Evolutionary conservation across 2,888 invertebrate species (phyloP).

Genomic region (Pecten maximus): DNA sequence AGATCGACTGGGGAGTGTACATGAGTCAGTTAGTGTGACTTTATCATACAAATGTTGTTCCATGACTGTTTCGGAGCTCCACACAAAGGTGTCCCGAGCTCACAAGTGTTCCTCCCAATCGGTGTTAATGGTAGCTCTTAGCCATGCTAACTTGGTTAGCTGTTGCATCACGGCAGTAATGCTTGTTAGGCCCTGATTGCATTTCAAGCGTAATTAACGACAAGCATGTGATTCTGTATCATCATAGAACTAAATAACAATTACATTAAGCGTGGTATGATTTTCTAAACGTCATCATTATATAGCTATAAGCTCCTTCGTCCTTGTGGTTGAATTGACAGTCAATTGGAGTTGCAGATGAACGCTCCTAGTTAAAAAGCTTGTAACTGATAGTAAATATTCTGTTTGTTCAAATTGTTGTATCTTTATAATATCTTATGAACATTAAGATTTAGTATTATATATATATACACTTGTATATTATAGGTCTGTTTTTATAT

Average conservation of each 20-base stretch:
- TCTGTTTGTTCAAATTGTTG: neutral
- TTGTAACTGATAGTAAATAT: neutral
- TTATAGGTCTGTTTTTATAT: too few species aligned
- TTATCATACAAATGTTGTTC: constrained; percentile 23
- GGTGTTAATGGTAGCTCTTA: constrained; percentile 6
- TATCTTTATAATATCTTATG: too few species aligned
- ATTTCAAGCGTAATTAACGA: constrained; percentile 16
- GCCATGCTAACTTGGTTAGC: neutral
- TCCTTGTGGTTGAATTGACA: neutral
- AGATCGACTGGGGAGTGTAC: neutral
- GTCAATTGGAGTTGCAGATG: neutral
- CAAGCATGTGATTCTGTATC: constrained; percentile 27
- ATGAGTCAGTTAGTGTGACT: constrained; percentile 4
- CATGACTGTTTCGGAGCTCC: neutral
- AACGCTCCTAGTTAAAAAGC: neutral
- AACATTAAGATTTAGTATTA: too few species aligned
- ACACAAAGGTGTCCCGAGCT: neutral
- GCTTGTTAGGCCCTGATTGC: neutral
- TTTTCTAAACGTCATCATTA: neutral
- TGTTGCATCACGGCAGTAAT: constrained; percentile 6
- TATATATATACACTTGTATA: too few species aligned
- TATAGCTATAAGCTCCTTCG: neutral
- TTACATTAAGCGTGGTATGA: neutral
- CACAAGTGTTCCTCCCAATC: neutral
- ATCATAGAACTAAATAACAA: constrained; percentile 20